Base-by-base conservation (phyloP, 2,888 invertebrate species). In the Gastracanthus pulcherrimus region DNA sequence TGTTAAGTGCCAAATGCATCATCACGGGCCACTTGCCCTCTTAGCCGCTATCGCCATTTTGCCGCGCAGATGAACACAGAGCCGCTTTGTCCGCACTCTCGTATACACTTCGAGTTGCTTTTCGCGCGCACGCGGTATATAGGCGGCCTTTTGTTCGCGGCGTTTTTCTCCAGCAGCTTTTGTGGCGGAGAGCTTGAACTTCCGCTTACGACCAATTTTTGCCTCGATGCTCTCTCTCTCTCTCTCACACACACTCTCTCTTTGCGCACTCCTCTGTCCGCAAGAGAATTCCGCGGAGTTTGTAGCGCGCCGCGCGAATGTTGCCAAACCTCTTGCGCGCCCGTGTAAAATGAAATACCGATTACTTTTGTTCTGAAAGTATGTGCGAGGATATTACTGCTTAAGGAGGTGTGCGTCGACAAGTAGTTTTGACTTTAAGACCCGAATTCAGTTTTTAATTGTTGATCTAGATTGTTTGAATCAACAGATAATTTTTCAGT, bases 1-100 rank as follows among this genome's bases (percentile, higher is more conserved):
- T 77, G 81, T 81, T 77, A 81, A 81, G 81, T 81, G 76, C 81
- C 81, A 81, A 81, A 81, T 77, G 72, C 81, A 81, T 81, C 81
- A 81, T 81, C 81, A 77, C 81, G 77, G 81, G 72, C 77, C 72
- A 72, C 76, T 75, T 75, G 77, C 60, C 76, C 77, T 55, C 72
- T 72, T 70, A 69, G 81, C 72, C 77, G 81, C 72, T 81, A 81
- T 77, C 81, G 60, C 62, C 76, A 51, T 77, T 77, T 77, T 69
- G 72, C 81, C 81, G 69, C 77, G 62, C 76, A 77, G 77, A 81
- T 62, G 81, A 81, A 41, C 77, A 55, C 55, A 26, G 26, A 0
- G 11, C 7, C 11, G 48, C 76, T 77, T 77, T 77, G 72, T 81
- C 60, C 72, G 26, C 75, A 29, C 4, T 11, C 2, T 26, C 7